Base-by-base conservation (phyloP, 1,140 invertebrate genomes). In the Sesamia nonagrioides region DNA sequence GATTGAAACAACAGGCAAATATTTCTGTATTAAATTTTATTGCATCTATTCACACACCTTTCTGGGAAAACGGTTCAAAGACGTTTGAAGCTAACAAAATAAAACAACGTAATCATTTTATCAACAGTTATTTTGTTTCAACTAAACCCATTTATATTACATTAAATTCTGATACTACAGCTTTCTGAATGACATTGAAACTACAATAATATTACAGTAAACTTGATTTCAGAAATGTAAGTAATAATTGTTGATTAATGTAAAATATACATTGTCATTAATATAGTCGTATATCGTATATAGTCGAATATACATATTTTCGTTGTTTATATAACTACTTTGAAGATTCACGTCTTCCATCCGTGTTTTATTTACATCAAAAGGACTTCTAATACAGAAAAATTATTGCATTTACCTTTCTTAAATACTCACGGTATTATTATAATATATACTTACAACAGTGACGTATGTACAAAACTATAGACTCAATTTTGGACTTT, bases 1-100 rank as follows among this genome's bases (percentile, higher is more conserved):
- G 13, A 72, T 72, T 72, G 79, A 86, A 90, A 90, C 80, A 61
- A 76, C 83, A 61, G 56, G 66, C 48, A 83, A 81, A 87, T 88
- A 91, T 89, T 94, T 94, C 90, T 92, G 91, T 94, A 94, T 94
- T 92, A 92, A 94, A 92, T 94, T 94, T 94, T 92, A 94, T 94
- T 94, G 91, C 90, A 92, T 93, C 92, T 94, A 94, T 94, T 94
- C 91, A 93, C 91, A 94, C 92, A 94, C 88, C 90, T 93, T 91
- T 86, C 84, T 85, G 84, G 71, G 84, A 86, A 85, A 89, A 89
- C 85, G 89, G 86, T 87, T 86, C 82, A 82, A 91, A 88, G 88
- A 91, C 88, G 85, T 88, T 83, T 88, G 84, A 88, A 89, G 84
- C 86, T 89, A 90, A 89, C 83, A 89, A 90, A 90, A 87, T 76